Percentiles rank a stretch among this genome's conserved stretches.
phyloP scores from a whole-genome alignment of 2,888 invertebrate species.

The Torymus tubicola region DNA sequence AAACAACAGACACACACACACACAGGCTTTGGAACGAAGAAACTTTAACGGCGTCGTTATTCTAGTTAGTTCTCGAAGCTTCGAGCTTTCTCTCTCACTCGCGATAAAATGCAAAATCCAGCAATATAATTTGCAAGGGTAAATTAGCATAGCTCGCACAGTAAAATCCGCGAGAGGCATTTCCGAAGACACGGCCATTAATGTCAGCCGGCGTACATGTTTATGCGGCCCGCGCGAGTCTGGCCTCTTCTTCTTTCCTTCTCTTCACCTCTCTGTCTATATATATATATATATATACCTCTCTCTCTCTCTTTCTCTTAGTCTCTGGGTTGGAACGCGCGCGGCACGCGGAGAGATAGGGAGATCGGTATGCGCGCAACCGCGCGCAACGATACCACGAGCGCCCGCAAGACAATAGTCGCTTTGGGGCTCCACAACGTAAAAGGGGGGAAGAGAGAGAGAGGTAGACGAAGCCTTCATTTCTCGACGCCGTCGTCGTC shows the following conservation, averaged over 20 bases:
- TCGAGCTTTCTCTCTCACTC: constrained; percentile 19
- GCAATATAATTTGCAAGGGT: constrained; percentile 55
- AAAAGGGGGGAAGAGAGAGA: too few species aligned
- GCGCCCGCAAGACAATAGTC: constrained; percentile 32
- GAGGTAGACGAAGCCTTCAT: neutral
- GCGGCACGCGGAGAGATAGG: constrained; percentile 56
- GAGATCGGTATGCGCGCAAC: constrained; percentile 58
- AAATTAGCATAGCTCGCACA: constrained; percentile 53
- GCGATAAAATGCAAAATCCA: constrained; percentile 54
- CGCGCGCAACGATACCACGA: constrained; percentile 28
- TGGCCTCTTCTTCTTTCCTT: constrained; percentile 1
- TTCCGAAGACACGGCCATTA: constrained; percentile 57
- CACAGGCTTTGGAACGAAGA: neutral
- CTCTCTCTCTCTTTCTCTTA: neutral
- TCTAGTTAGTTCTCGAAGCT: constrained; percentile 41
- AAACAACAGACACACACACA: too few species aligned
- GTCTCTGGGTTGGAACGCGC: constrained; percentile 49
- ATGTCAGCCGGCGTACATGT: constrained; percentile 56
- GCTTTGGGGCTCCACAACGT: constrained; percentile 27
- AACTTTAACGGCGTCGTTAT: constrained; percentile 48
- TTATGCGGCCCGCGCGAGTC: constrained; percentile 45
- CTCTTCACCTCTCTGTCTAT: neutral
- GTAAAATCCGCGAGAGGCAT: constrained; percentile 55
- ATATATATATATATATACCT: neutral
- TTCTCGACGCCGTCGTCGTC: neutral